Evolutionary conservation across 2,113 vertebrate species (phyloP).

Genomic region (Chrysochloris asiatica): DNA sequence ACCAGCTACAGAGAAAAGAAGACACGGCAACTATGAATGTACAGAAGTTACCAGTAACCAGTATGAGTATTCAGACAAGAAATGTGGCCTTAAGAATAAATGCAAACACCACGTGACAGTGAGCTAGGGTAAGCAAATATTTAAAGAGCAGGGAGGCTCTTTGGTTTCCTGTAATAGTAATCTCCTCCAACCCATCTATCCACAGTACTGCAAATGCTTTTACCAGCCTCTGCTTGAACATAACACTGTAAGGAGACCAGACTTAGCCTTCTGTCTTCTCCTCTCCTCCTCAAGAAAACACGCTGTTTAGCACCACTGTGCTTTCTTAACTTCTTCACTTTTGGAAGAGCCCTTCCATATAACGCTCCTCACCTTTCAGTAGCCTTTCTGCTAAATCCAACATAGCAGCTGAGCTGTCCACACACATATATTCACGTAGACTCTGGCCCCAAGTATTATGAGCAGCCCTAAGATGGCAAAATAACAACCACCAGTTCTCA

Average conservation of each 20-base stretch:
- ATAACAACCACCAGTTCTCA: slow-evolving; percentile 40
- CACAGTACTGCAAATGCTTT: neutral
- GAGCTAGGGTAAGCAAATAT: neutral
- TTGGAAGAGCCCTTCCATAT: neutral
- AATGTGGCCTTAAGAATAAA: neutral
- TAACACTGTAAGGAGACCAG: neutral
- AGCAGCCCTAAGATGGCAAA: slow-evolving; percentile 87
- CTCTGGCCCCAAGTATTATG: slow-evolving; percentile 87
- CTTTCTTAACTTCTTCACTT: neutral
- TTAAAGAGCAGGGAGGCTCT: neutral
- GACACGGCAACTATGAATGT: neutral
- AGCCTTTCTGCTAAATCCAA: slow-evolving; percentile 88
- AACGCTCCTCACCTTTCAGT: slow-evolving; percentile 81
- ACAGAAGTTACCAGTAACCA: neutral
- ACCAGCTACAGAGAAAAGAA: slow-evolving; percentile 81
- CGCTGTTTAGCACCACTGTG: neutral
- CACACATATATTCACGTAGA: slow-evolving; percentile 90
- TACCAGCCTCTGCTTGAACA: neutral
- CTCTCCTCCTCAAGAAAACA: neutral
- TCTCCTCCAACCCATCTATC: neutral
- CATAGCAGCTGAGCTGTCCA: slow-evolving; percentile 90
- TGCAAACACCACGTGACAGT: neutral
- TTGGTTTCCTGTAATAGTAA: neutral
- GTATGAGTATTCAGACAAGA: neutral
- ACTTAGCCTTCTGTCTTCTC: neutral